Percentiles rank a stretch among this genome's conserved stretches.
Conservation (phyloP, 2,888 invertebrate genomes). For the Cantharis rustica region DNA sequence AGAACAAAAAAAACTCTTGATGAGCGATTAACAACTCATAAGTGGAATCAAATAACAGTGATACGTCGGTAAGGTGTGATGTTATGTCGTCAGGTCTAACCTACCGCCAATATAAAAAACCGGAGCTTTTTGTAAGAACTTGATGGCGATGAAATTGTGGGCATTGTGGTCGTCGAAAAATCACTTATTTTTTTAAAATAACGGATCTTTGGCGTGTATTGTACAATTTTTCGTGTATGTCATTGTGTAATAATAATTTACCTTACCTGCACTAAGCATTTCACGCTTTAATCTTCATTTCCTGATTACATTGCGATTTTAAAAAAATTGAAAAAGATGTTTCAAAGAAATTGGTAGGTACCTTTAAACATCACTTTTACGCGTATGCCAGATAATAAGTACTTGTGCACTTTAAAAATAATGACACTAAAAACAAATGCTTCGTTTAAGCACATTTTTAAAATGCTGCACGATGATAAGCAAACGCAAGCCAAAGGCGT, state of each 20-base stretch:
- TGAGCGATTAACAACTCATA: constrained; percentile 34
- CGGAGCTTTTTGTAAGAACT: constrained; percentile 24
- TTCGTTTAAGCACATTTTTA: background rate
- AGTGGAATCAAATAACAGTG: constrained; percentile 50
- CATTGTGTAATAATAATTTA: constrained; percentile 10
- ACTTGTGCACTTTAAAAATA: background rate
- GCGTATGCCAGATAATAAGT: background rate
- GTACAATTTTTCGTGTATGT: constrained; percentile 25
- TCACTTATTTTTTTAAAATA: constrained; percentile 20
- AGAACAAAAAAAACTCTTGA: constrained; percentile 21
- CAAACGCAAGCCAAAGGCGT: background rate
- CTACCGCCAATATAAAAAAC: constrained; percentile 27
- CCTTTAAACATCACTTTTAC: background rate
- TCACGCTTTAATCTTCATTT: constrained; percentile 27
- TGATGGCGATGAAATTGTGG: constrained; percentile 38
- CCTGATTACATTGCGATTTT: constrained; percentile 1
- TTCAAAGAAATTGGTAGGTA: background rate
- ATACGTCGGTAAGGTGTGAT: constrained; percentile 44
- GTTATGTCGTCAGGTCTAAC: constrained; percentile 30
- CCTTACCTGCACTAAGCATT: background rate
- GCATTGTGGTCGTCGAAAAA: constrained; percentile 31
- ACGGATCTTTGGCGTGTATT: constrained; percentile 25
- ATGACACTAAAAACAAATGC: background rate
- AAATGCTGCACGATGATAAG: background rate
- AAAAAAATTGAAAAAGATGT: background rate